These are phyloP conservation scores for Gerris lacustris DNA, from an alignment of 2,888 invertebrate species.

Conservation along the genomic window DNA sequence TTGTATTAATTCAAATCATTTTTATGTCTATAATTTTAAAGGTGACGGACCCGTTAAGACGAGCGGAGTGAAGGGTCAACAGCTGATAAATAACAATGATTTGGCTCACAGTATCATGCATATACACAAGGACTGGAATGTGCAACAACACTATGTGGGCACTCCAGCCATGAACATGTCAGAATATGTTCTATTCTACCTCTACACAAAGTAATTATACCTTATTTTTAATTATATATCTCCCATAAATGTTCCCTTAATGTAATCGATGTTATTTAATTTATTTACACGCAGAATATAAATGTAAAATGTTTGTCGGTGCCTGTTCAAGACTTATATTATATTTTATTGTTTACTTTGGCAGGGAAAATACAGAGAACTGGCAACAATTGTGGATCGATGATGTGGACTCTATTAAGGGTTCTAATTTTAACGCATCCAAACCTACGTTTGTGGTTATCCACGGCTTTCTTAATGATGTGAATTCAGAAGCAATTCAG, in stretches of 20 bases:
- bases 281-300: too few species aligned
- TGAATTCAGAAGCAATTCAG: constrained; percentile 21
- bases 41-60: too few species aligned
- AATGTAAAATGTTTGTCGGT: too few species aligned
- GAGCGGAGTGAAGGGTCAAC: too few species aligned
- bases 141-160: neutral
- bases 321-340: too few species aligned
- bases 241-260: neutral
- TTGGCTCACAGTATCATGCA: too few species aligned
- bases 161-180: neutral
- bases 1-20: too few species aligned
- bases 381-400: neutral
- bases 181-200: neutral
- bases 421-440: constrained; percentile 12
- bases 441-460: constrained; percentile 18
- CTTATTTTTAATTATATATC: neutral
- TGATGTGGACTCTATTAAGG: neutral
- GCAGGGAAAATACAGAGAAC: neutral
- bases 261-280: too few species aligned
- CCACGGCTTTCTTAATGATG: constrained; percentile 21
- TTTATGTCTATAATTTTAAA: too few species aligned
- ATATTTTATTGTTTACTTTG: neutral
- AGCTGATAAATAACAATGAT: too few species aligned
- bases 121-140: too few species aligned
- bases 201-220: constrained; percentile 7